Conservation (phyloP, 1,140 invertebrate species). For the Kradibia gibbosae region DNA sequence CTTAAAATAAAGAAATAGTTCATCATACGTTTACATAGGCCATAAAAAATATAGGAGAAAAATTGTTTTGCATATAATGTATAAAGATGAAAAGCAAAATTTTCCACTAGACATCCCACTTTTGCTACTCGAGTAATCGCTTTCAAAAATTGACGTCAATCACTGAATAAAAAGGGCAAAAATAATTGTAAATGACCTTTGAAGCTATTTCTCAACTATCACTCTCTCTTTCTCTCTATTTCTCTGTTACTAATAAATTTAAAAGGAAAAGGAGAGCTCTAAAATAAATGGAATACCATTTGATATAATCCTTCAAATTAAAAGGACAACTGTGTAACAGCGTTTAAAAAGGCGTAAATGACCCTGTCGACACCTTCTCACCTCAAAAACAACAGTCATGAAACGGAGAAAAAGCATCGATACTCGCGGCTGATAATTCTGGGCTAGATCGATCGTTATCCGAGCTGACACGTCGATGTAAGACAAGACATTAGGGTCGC, state of each 20-base stretch:
- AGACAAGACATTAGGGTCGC: constrained; percentile 40
- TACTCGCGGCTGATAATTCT: constrained; percentile 7
- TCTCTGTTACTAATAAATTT: neutral
- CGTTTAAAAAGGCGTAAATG: constrained; percentile 10
- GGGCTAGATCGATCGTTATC: constrained; percentile 26
- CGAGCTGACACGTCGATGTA: constrained; percentile 23
- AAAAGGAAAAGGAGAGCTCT: too few species aligned
- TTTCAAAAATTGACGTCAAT: too few species aligned
- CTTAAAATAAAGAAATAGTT: too few species aligned
- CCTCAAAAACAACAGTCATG: constrained; percentile 24
- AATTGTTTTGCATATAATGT: too few species aligned
- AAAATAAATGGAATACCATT: neutral
- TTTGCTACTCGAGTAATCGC: too few species aligned
- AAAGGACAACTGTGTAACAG: constrained; percentile 5
- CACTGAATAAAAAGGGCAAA: too few species aligned
- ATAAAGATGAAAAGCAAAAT: too few species aligned
- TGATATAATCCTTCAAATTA: constrained; percentile 15
- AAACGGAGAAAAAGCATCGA: neutral
- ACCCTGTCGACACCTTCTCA: constrained; percentile 11
- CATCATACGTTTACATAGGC: too few species aligned
- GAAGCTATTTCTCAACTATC: neutral
- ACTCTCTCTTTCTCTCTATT: neutral
- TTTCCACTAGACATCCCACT: too few species aligned
- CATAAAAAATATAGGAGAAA: too few species aligned
- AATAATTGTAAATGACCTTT: neutral